Evolutionary conservation across 2,797 vertebrate species (phyloP), one percentile per base, ranked within the genome.

Genomic region (Argentina silus): DNA sequence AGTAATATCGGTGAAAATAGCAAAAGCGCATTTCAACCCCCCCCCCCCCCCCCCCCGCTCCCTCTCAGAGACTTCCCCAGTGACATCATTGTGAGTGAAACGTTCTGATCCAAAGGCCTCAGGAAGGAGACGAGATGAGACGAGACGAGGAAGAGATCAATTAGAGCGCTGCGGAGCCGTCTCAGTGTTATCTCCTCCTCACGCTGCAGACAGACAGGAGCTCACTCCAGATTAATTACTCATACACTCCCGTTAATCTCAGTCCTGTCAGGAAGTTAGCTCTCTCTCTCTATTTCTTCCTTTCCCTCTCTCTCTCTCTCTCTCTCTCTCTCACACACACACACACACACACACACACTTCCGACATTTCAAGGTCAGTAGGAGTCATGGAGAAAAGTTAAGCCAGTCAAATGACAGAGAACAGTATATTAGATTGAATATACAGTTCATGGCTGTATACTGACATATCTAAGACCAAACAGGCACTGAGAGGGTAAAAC

Each of bases 191-290:
- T 27, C 60, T 62, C n/a, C 27, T 62, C 36, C 60, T n/a, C 4
- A 11, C 15, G 3, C 43, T 7, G 2, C 65, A 44, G 74, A 70
- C 57, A 69, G 76, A 57, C 75, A 77, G 72, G 79, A 73, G 70
- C 75, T 56, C 77, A 85, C 27, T 86, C 85, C 81, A 84, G 87
- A 69, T 42, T 42, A 45, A 69, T 42, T 79, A 77, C 78, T 36
- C 27, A 36, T 4, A 77, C 53, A 74, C 83, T 63, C 81, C 70
- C 73, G 82, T 83, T 90, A 84, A 88, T 89, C 81, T 71, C 68
- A 88, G 80, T 27, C 70, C 73, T 14, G 66, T 84, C 85, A 82
- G 78, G 12, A 72, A 55, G 76, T 56, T 68, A 68, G 14, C 43
- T 15, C 6, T 3, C 2, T 76, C 3, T 17, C 45, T 67, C 65